A percentile compares a stretch with the other conserved stretches of the same genome.
Conservation (phyloP, 2,797 vertebrate genomes). For the Leucoraja ocellata region DNA sequence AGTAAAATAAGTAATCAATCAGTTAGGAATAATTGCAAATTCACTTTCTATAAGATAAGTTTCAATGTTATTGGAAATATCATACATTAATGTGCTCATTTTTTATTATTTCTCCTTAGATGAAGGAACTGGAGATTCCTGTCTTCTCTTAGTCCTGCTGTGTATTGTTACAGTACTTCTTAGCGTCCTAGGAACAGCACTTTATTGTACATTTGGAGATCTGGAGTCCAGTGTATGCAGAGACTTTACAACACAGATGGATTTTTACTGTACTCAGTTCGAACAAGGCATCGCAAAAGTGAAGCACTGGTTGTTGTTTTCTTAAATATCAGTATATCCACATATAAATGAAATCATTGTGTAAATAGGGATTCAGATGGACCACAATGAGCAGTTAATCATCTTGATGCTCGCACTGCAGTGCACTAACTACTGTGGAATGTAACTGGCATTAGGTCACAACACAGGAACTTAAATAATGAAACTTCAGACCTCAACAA, state of each 20-base stretch:
- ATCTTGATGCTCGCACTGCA: neutral
- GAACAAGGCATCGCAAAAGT: slow-evolving; percentile 66
- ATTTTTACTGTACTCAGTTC: slow-evolving; percentile 75
- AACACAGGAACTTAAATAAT: slow-evolving; percentile 11
- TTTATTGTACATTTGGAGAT: slow-evolving; percentile 84
- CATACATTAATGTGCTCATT: neutral
- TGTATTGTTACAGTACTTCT: slow-evolving; percentile 85
- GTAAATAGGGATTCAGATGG: neutral
- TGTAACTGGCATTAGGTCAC: neutral
- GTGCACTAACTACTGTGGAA: neutral
- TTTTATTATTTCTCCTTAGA: slow-evolving; percentile 59
- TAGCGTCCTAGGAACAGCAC: slow-evolving; percentile 81
- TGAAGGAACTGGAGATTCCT: slow-evolving; percentile 79
- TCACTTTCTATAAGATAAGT: too few species aligned
- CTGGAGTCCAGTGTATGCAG: slow-evolving; percentile 78
- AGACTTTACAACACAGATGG: slow-evolving; percentile 80
- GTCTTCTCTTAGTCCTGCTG: slow-evolving; percentile 78
- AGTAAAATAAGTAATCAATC: neutral
- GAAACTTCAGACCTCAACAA: slow-evolving; percentile 10
- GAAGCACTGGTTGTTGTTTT: slow-evolving; percentile 66
- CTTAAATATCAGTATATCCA: neutral
- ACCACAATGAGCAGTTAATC: neutral
- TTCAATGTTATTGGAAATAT: neutral
- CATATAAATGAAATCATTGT: neutral
- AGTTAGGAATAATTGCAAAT: neutral